A percentile compares a stretch with the other conserved stretches of the same genome.
Evolutionary conservation across 2,888 invertebrate genomes (phyloP).

Genomic region (Acanthosepion lycidas): DNA sequence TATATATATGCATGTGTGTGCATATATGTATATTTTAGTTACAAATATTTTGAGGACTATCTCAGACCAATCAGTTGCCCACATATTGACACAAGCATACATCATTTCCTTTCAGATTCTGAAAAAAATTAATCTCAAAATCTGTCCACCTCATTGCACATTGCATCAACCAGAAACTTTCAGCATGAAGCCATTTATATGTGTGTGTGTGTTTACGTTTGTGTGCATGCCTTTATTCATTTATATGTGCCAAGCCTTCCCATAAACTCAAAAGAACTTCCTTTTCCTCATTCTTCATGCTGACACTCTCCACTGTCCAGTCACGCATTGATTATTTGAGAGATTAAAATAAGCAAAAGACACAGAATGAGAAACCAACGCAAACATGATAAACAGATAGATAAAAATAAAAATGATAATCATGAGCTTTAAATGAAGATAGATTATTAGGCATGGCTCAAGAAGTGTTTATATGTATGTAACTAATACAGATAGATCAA

Average conservation of each 20-base stretch:
- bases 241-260: background rate
- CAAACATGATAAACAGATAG: background rate
- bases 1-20: background rate
- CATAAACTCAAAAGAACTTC: background rate
- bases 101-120: background rate
- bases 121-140: conserved; percentile 33
- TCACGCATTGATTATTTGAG: background rate
- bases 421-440: background rate
- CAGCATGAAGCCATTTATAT: background rate
- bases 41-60: background rate
- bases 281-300: background rate
- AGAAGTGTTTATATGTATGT: background rate
- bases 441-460: background rate
- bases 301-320: conserved; percentile 20
- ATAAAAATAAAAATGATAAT: background rate
- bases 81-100: conserved; percentile 33
- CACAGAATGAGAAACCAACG: background rate
- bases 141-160: background rate
- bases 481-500: background rate
- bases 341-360: background rate
- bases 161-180: background rate
- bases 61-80: background rate
- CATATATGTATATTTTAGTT: background rate
- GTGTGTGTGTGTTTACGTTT: background rate
- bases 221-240: background rate